Percentiles rank a stretch among this genome's conserved stretches.
phyloP scores from a whole-genome alignment of 2,797 vertebrate species.

The Paramormyrops hopkinsi region DNA sequence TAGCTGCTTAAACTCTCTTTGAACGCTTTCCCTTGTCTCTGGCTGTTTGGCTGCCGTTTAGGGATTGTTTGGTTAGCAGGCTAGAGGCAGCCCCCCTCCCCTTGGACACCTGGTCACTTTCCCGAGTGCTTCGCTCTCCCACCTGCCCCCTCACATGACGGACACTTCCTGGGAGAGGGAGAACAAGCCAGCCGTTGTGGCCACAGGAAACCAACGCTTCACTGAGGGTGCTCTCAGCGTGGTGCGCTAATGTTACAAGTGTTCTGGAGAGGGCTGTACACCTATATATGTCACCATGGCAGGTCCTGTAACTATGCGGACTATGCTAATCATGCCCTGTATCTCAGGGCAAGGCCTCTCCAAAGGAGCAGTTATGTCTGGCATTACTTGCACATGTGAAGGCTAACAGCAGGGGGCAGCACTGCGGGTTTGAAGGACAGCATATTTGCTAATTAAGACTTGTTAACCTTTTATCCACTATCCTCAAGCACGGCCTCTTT shows the following conservation, averaged over 20 bases:
- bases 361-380: neutral
- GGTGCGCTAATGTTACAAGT: neutral
- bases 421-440: neutral
- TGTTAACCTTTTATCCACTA: conserved; percentile 3
- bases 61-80: conserved; percentile 19
- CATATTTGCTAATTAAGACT: neutral
- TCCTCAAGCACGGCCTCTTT: neutral
- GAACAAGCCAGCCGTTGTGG: neutral
- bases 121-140: conserved; percentile 28
- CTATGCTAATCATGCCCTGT: neutral
- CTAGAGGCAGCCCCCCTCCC: conserved; percentile 20
- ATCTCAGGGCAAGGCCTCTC: neutral
- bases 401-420: neutral
- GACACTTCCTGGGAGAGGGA: neutral
- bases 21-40: conserved; percentile 40
- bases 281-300: neutral
- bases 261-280: neutral
- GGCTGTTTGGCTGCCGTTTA: conserved; percentile 25
- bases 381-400: neutral
- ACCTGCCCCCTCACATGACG: conserved; percentile 45
- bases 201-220: neutral
- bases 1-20: conserved; percentile 53
- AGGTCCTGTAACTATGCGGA: neutral
- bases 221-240: neutral
- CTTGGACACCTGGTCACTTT: conserved; percentile 21